Base-by-base conservation (phyloP, 1,140 invertebrate species). In the Muscidifurax raptorellus region DNA sequence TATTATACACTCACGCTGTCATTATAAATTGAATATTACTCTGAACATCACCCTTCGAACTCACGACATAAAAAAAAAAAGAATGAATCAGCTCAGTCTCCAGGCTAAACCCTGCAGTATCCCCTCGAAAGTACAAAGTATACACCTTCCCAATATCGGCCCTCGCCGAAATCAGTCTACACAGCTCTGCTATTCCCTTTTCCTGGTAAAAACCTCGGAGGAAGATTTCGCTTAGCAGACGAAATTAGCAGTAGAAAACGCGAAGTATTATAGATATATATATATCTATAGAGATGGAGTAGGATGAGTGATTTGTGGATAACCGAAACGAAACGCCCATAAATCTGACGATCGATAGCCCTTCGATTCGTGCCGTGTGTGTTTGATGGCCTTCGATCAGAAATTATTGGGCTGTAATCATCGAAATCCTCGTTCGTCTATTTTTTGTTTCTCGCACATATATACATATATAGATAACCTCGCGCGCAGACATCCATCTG, bases 301-400 rank as follows among this genome's bases (percentile, higher is more conserved):
- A n/a, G 47, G 83, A 79, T 84, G 83, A 80, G 83, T 84, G 78
- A 84, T 84, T 84, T 81, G 84, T 77, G 64, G 66, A 69, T 27
- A 78, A 69, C n/a, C n/a, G 66, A 66, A 9, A 36, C 82, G 79
- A 66, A 86, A 86, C 83, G 86, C 83, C 86, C 83, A 86, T 86
- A 84, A 86, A 86, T 86, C 83, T 79, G 75, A 10, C 84, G 81
- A 80, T 83, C 83, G 83, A 87, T 82, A 87, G 83, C 80, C 78
- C 76, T 87, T 85, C 80, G 77, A 85, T 85, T 69, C 66, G 22
- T 59, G 52, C 52, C 52, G 52, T 59, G 52, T 59, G 52, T 22
- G 52, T 78, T 81, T 83, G 80, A 83, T 83, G 83, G 52, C 59
- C 77, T 80, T 84, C 78, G 84, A 85, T 81, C 67, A 85, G 59